These are phyloP conservation scores for Machimus rusticus DNA, from an alignment of 2,888 invertebrate species.

Conservation along the genomic window DNA sequence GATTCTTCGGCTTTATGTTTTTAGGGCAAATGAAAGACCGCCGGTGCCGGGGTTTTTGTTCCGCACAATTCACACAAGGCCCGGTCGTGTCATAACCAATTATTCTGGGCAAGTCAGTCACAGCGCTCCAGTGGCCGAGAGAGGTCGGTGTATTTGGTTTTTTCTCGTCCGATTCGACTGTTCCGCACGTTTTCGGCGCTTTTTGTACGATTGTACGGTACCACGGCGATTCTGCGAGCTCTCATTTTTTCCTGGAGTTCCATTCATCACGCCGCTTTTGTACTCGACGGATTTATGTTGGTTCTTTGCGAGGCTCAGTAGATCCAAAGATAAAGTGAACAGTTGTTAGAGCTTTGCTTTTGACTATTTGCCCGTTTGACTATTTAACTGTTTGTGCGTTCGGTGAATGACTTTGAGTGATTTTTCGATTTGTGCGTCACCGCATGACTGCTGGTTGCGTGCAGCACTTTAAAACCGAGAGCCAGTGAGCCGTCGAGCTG, in stretches of 20 bases:
- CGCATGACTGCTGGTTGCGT: neutral
- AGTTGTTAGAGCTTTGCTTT: neutral
- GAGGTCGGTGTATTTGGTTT: slow-evolving; percentile 36
- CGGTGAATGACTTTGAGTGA: neutral
- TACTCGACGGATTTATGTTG: neutral
- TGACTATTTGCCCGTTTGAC: neutral
- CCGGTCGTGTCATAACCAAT: slow-evolving; percentile 50
- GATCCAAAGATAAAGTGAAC: neutral
- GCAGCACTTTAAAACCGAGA: neutral
- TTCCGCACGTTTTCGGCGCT: slow-evolving; percentile 10
- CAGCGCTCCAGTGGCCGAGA: slow-evolving; percentile 51
- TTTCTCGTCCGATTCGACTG: neutral
- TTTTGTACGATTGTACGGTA: neutral
- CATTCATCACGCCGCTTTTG: neutral
- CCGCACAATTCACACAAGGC: slow-evolving; percentile 40
- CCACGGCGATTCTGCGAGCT: neutral
- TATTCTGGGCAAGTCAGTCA: slow-evolving; percentile 52
- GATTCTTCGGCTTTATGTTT: slow-evolving; percentile 2
- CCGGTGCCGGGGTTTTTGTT: slow-evolving; percentile 43
- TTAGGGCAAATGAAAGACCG: slow-evolving; percentile 22
- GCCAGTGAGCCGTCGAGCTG: neutral
- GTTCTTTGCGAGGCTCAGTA: neutral
- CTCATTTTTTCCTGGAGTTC: neutral
- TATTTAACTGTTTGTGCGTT: neutral
- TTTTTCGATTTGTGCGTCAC: neutral